Evolutionary conservation across 1,140 invertebrate genomes (phyloP).

Genomic region (Drosophila subpulchrella): DNA sequence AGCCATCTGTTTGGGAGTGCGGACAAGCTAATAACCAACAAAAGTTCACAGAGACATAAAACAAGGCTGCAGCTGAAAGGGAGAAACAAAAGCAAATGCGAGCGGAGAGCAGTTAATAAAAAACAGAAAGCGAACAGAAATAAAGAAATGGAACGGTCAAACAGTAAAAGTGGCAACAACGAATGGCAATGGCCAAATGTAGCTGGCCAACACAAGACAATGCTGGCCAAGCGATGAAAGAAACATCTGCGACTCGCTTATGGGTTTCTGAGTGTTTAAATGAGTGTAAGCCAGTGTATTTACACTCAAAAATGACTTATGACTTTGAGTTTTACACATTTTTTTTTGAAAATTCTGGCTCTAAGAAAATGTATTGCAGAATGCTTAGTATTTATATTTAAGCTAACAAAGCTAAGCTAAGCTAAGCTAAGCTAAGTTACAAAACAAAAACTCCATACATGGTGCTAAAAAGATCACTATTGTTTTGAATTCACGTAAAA

Average conservation of each 20-base stretch:
- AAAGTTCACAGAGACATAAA: conserved; percentile 59
- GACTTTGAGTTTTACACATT: neutral
- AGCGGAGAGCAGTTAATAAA: conserved; percentile 43
- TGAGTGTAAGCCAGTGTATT: conserved; percentile 8
- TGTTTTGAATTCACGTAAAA: no score
- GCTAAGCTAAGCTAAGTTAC: no score
- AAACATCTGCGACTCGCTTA: conserved; percentile 45
- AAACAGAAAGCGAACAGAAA: conserved; percentile 28
- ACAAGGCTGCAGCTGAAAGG: conserved; percentile 61
- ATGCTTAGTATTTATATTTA: no score
- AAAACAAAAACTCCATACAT: no score
- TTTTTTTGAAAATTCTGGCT: neutral
- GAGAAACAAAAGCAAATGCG: conserved; percentile 25
- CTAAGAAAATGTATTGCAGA: no score
- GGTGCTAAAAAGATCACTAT: no score
- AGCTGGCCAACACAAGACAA: conserved; percentile 46
- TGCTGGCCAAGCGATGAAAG: conserved; percentile 20
- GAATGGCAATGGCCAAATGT: conserved; percentile 34
- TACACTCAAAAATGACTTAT: conserved; percentile 10
- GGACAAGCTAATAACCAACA: conserved; percentile 69
- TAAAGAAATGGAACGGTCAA: conserved; percentile 45
- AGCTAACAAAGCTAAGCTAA: no score
- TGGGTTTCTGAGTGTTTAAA: conserved; percentile 16
- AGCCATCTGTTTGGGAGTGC: conserved; percentile 60
- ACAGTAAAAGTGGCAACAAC: conserved; percentile 54